These are phyloP conservation scores for Manis pentadactyla DNA, from an alignment of 2,797 vertebrate species.

Conservation along the genomic window DNA sequence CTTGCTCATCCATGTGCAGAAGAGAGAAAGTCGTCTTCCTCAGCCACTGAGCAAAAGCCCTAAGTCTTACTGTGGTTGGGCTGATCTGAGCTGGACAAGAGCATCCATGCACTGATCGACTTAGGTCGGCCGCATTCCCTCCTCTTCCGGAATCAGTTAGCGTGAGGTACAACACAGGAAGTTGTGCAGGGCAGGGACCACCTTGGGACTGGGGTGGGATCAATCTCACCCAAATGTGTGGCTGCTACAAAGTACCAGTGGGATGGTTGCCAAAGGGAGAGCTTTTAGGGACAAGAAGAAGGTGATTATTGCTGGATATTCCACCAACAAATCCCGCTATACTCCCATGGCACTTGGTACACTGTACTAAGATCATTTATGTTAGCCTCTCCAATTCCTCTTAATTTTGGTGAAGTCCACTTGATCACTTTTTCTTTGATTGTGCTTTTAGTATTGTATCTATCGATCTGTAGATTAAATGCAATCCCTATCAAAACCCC, in stretches of 20 bases:
- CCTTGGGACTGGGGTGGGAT: not conserved
- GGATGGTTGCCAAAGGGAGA: not conserved
- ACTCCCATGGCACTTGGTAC: not conserved
- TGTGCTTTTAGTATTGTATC: not conserved
- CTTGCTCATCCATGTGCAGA: not conserved
- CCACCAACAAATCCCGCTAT: not conserved
- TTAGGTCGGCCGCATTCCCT: not conserved
- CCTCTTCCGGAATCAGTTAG: not conserved
- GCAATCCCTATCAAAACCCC: not conserved
- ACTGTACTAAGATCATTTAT: not conserved
- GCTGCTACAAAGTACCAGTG: not conserved
- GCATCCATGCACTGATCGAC: not conserved
- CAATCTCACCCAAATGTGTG: not conserved
- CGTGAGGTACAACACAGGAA: not conserved
- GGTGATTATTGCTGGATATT: not conserved
- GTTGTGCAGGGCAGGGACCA: not conserved
- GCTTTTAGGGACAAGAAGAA: not conserved
- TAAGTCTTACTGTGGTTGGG: not conserved
- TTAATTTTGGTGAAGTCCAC: not conserved
- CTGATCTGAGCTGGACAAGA: not conserved
- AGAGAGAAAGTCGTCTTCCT: no score
- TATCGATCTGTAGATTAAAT: not conserved
- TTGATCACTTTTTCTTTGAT: not conserved
- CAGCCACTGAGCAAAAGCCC: not conserved
- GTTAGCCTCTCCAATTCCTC: not conserved